Evolutionary conservation across 2,888 invertebrate species (phyloP).

Genomic region (Drosophila kuntzei): DNA sequence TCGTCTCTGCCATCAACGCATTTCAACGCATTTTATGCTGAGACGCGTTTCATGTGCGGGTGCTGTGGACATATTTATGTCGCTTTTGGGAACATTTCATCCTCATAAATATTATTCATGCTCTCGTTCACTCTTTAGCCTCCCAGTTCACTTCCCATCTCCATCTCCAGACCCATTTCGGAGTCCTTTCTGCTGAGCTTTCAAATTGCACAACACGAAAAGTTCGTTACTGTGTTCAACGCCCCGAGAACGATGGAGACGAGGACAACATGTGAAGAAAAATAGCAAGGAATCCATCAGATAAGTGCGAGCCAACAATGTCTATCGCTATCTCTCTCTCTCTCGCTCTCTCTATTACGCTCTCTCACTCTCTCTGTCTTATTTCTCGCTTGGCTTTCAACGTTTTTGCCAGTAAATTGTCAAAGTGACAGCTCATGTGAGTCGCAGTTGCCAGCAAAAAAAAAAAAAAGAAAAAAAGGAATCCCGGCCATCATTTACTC

Average conservation of each 20-base stretch:
- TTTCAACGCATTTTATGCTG: constrained; percentile 76
- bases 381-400: constrained; percentile 32
- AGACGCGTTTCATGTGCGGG: constrained; percentile 81
- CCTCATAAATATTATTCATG: constrained; percentile 84
- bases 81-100: constrained; percentile 85
- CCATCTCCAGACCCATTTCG: not conserved
- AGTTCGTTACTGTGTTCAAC: constrained; percentile 68
- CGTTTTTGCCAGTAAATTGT: constrained; percentile 80
- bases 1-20: constrained; percentile 46
- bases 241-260: constrained; percentile 38
- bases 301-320: constrained; percentile 70
- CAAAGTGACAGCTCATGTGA: constrained; percentile 79
- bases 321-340: constrained; percentile 24
- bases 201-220: constrained; percentile 70
- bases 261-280: constrained; percentile 66
- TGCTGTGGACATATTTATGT: constrained; percentile 85
- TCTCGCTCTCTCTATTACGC: constrained; percentile 5
- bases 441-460: constrained; percentile 40
- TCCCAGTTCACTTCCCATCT: not conserved
- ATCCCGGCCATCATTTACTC: constrained; percentile 65
- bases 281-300: constrained; percentile 78
- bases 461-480: constrained; percentile 29
- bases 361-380: constrained; percentile 4
- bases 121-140: constrained; percentile 66
- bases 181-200: constrained; percentile 70